These are phyloP conservation scores for Chrysopilus asiliformis DNA, from an alignment of 2,888 invertebrate species.

Conservation along the genomic window DNA sequence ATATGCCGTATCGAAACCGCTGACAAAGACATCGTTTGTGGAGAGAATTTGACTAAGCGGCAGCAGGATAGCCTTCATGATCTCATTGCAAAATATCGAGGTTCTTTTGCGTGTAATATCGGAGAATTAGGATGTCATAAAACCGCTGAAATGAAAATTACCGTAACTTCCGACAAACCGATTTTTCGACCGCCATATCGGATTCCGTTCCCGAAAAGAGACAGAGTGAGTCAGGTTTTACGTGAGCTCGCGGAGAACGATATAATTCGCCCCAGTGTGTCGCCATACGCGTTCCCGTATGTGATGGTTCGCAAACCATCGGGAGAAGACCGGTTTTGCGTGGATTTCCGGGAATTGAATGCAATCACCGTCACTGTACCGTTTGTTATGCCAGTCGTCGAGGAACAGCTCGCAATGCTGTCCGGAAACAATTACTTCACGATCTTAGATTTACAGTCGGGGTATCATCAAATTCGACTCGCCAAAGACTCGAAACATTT, in stretches of 20 bases:
- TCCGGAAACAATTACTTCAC: slow-evolving; percentile 20
- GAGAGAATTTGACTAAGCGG: too few relatives aligned
- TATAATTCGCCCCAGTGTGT: too few relatives aligned
- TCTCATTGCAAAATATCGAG: too few relatives aligned
- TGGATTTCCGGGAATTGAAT: slow-evolving; percentile 25
- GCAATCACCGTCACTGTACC: slow-evolving; percentile 21
- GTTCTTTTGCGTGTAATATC: too few relatives aligned
- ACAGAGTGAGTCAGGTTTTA: too few relatives aligned
- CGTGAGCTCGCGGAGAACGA: too few relatives aligned
- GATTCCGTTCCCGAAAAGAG: slow-evolving; percentile 7
- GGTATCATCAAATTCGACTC: slow-evolving; percentile 20
- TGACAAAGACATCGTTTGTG: too few relatives aligned
- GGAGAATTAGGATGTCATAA: too few relatives aligned
- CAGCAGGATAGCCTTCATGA: too few relatives aligned
- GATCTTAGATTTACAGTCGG: slow-evolving; percentile 21
- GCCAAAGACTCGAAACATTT: slow-evolving; percentile 20
- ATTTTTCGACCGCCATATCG: slow-evolving; percentile 8
- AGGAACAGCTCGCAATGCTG: slow-evolving; percentile 25
- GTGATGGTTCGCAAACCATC: slow-evolving; percentile 19
- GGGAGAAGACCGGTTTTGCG: slow-evolving; percentile 15
- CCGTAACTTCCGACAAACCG: slow-evolving; percentile 5
- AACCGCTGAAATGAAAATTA: slow-evolving; percentile 12
- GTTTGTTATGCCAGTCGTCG: slow-evolving; percentile 27
- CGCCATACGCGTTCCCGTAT: slow-evolving; percentile 16
- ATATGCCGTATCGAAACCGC: too few relatives aligned